These are phyloP conservation scores for Strigops habroptila DNA, from an alignment of 2,113 vertebrate species.

Conservation along the genomic window DNA sequence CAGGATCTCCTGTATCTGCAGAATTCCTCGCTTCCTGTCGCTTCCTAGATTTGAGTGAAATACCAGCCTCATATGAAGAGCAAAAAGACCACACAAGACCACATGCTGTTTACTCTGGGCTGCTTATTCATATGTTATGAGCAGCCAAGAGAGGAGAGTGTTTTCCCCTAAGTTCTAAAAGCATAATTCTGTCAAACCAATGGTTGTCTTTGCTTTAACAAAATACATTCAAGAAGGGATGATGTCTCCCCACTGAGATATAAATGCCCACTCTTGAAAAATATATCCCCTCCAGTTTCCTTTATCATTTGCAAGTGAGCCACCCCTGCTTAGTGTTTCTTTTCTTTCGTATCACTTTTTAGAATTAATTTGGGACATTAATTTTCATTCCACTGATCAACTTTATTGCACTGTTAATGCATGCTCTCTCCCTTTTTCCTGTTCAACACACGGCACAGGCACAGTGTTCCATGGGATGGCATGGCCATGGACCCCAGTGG, in stretches of 20 bases:
- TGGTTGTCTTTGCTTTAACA: neutral
- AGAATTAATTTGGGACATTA: neutral
- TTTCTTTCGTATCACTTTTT: neutral
- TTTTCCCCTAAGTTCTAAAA: neutral
- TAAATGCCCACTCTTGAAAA: neutral
- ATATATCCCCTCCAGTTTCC: neutral
- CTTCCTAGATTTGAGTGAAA: neutral
- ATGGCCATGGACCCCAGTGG: neutral
- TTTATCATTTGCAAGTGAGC: neutral
- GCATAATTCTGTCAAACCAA: neutral
- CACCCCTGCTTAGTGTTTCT: neutral
- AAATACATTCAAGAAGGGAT: neutral
- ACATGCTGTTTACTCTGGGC: conserved; percentile 49
- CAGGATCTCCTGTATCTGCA: neutral
- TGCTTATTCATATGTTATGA: neutral
- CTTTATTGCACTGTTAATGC: accelerated
- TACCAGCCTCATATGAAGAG: neutral
- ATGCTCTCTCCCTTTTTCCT: neutral
- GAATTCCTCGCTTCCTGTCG: neutral
- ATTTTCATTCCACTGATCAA: neutral
- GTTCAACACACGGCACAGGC: neutral
- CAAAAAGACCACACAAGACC: conserved; percentile 46
- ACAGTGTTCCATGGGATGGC: neutral
- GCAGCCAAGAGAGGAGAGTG: neutral
- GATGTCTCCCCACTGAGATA: neutral